A percentile compares a stretch with the other conserved stretches of the same genome.
Conservation (phyloP, 2,113 vertebrate species). For the Phylloscopus trochiloides region DNA sequence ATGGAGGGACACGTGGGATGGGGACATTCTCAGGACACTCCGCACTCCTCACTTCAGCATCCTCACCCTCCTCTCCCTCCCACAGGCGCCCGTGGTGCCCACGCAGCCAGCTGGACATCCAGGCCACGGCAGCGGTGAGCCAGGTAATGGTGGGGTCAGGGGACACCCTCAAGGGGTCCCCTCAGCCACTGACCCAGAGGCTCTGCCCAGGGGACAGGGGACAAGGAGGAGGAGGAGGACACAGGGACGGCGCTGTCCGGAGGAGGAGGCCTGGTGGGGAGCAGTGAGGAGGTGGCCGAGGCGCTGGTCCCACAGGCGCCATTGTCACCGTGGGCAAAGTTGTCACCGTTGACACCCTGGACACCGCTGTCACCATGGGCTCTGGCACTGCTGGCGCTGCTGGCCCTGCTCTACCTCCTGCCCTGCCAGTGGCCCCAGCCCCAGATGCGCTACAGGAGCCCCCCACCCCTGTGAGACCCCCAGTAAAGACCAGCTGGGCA, state of each 20-base stretch:
- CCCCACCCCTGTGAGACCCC: neutral
- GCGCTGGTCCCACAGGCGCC: rapidly evolving
- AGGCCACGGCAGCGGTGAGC: rapidly evolving
- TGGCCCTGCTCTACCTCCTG: neutral
- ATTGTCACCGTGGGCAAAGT: neutral
- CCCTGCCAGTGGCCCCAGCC: neutral
- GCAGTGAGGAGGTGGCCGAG: neutral
- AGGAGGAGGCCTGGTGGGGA: rapidly evolving
- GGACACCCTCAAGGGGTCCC: neutral
- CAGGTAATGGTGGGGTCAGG: neutral
- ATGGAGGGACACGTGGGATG: rapidly evolving
- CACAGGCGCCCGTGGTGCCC: neutral
- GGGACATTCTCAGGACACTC: rapidly evolving
- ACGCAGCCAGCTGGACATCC: rapidly evolving
- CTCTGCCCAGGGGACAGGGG: neutral
- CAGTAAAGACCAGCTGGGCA: neutral
- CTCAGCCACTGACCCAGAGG: neutral
- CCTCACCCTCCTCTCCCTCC: neutral
- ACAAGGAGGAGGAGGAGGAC: neutral
- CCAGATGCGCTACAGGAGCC: neutral
- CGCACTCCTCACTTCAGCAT: rapidly evolving
- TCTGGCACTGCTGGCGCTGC: neutral
- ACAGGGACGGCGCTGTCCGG: rapidly evolving
- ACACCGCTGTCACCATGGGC: neutral
- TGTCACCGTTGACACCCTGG: neutral